These are phyloP conservation scores for Campoletis raptor DNA, from an alignment of 2,888 invertebrate species.

Conservation along the genomic window DNA sequence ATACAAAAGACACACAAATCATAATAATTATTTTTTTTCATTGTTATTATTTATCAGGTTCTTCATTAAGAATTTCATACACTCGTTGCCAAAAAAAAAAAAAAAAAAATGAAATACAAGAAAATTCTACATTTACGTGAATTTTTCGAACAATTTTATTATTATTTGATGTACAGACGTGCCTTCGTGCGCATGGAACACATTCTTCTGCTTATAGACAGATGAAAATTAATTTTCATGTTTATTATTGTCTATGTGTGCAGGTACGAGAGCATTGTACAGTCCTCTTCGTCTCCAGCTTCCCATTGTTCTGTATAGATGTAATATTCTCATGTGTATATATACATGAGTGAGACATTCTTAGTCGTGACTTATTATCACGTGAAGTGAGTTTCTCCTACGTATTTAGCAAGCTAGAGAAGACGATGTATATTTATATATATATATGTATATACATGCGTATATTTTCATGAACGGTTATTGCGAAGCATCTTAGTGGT, in stretches of 20 bases:
- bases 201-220: neutral
- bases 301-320: neutral
- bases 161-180: neutral
- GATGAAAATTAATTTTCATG: neutral
- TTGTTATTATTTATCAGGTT: neutral
- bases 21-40: neutral
- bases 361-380: constrained; percentile 76
- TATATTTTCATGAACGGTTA: neutral
- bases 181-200: neutral
- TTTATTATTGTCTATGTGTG: neutral
- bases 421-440: constrained; percentile 11
- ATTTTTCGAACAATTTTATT: neutral
- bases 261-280: neutral
- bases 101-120: neutral
- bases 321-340: neutral
- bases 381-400: constrained; percentile 71
- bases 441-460: constrained; percentile 5
- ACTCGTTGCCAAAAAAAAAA: neutral
- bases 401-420: constrained; percentile 74
- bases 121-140: neutral
- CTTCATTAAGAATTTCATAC: neutral
- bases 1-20: neutral
- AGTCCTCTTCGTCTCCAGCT: neutral
- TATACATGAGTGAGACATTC: constrained; percentile 21
- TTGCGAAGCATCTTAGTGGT: constrained; percentile 31